These are phyloP conservation scores for Bhutanitis thaidina DNA, from an alignment of 2,888 invertebrate species.

Conservation along the genomic window DNA sequence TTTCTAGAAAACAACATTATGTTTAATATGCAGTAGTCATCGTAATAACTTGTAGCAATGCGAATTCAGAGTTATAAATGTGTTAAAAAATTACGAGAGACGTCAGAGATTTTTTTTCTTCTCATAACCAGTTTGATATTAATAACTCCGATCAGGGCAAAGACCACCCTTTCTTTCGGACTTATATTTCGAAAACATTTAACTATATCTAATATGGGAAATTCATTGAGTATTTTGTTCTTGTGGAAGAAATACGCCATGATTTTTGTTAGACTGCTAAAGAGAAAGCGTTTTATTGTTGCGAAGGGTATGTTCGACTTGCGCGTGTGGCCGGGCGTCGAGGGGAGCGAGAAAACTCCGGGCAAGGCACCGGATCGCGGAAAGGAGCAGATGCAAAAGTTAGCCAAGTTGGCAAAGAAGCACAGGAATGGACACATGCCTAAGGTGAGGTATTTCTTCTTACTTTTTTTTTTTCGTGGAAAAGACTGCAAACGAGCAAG, in stretches of 20 bases:
- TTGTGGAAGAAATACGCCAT: conserved; percentile 39
- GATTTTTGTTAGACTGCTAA: conserved; percentile 36
- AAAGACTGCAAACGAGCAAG: too few relatives aligned
- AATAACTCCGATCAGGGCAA: too few relatives aligned
- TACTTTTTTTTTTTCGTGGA: too few relatives aligned
- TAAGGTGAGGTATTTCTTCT: conserved; percentile 83
- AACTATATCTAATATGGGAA: conserved; percentile 41
- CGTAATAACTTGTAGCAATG: too few relatives aligned
- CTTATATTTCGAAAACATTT: too few relatives aligned
- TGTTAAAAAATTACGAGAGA: too few relatives aligned
- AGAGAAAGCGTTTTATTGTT: conserved; percentile 32
- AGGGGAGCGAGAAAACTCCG: conserved; percentile 89
- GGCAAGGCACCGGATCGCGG: conserved; percentile 90
- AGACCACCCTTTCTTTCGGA: too few relatives aligned
- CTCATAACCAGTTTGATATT: too few relatives aligned
- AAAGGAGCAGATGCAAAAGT: conserved; percentile 91
- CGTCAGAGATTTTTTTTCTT: too few relatives aligned
- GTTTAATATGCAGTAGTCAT: too few relatives aligned
- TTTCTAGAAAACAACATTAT: too few relatives aligned
- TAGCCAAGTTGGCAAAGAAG: conserved; percentile 95
- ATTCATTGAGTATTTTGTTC: conserved; percentile 35
- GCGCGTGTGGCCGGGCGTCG: conserved; percentile 94
- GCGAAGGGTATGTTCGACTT: conserved; percentile 90
- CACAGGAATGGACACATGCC: conserved; percentile 96
- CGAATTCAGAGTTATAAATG: too few relatives aligned